Base-by-base conservation (phyloP, 2,113 vertebrate genomes). In the Bucco capensis region DNA sequence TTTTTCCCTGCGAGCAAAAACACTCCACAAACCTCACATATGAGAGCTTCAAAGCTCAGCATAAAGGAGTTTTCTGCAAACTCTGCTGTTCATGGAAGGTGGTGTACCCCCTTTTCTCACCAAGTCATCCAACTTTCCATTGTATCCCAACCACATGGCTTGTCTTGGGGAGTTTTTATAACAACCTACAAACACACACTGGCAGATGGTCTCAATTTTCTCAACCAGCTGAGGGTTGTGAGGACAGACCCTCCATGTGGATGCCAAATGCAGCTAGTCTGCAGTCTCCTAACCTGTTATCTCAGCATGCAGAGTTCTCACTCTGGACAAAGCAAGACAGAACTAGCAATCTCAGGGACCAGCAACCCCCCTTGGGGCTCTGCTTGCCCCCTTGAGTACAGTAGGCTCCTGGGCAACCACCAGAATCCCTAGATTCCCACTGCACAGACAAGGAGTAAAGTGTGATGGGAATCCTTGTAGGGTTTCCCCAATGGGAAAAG, bases 141-240 rank as follows among this genome's bases (percentile, higher is more conserved):
- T 66, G 54, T 33, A 82, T 47, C 21, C 21, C 21, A 88, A 50
- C 28, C 35, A 40, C 37, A n/a, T 0, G 0, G 23, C 76, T 83
- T 90, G 38, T 80, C 67, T 14, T 24, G n/a, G 31, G 35, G 46
- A 61, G 24, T 28, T 93, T 83, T 82, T 83, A 66, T 27, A 80
- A 77, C 23, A 69, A 83, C 35, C 28, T 87, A 42, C 50, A 84
- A 67, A 61, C 50, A 76, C 53, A 75, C 23, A 25, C 21, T 62
- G 71, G 54, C 62, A 79, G 78, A 81, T 40, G n/a, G 27, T 77
- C 44, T 77, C 21, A 88, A 84, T 94, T 86, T 86, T 65, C 76
- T 92, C 50, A 49, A 22, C 37, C 53, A 78, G 12, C 9, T 53
- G 31, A 82, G 54, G 31, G 54, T 10, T 90, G 33, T 86, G 62